Evolutionary conservation across 1,140 invertebrate genomes (phyloP).

Genomic region (Pogonus chalceus): DNA sequence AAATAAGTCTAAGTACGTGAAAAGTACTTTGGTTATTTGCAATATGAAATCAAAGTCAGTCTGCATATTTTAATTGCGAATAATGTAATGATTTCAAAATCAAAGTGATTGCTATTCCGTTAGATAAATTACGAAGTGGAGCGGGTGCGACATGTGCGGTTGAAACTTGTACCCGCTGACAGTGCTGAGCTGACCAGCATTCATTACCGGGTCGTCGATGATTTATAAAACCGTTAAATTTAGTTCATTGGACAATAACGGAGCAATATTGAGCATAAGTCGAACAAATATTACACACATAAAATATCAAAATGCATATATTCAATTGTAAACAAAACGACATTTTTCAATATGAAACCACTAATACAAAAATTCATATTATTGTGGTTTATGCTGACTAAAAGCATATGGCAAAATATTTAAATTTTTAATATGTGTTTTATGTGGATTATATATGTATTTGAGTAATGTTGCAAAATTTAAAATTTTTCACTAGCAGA

Average conservation of each 20-base stretch:
- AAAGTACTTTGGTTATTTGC: not conserved
- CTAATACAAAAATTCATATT: too few relatives aligned
- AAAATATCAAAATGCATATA: not conserved
- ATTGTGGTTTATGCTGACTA: too few relatives aligned
- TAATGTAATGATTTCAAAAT: not conserved
- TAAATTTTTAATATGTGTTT: too few relatives aligned
- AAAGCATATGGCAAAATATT: too few relatives aligned
- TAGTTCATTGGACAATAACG: not conserved
- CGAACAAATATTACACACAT: constrained; percentile 1
- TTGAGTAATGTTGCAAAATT: too few relatives aligned
- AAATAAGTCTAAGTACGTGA: not conserved
- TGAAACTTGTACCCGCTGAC: too few relatives aligned
- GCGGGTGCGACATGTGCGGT: too few relatives aligned
- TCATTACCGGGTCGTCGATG: not conserved
- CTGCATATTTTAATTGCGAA: not conserved
- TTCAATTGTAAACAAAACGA: not conserved
- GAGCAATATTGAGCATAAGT: not conserved
- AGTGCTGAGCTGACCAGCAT: not conserved
- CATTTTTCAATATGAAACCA: not conserved
- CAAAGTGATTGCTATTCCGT: not conserved
- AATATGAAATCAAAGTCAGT: not conserved
- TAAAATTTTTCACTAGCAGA: too few relatives aligned
- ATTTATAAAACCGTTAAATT: not conserved
- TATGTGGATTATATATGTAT: too few relatives aligned
- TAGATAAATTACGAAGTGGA: not conserved